Evolutionary conservation across 2,888 invertebrate species (phyloP).

Genomic region (Leptinotarsa rubiginosa): DNA sequence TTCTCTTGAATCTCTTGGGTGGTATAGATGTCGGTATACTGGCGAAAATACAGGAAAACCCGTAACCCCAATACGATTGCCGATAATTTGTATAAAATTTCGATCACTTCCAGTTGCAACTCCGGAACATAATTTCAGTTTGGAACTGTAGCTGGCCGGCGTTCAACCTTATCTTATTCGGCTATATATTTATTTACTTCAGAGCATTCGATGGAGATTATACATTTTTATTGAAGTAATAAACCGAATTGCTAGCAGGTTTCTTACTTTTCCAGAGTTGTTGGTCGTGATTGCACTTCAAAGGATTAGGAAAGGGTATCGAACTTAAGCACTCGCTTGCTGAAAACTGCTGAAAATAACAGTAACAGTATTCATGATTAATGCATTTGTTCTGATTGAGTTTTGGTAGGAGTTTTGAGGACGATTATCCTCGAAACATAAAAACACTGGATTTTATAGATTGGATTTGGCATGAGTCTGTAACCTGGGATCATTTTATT

Average conservation of each 20-base stretch:
- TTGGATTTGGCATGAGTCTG: no score
- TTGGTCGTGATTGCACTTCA: conserved; percentile 23
- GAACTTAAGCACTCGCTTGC: background rate
- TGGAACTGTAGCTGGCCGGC: conserved; percentile 20
- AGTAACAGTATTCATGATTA: background rate
- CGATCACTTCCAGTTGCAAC: conserved; percentile 30
- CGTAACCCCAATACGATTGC: conserved; percentile 20
- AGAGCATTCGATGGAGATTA: conserved; percentile 42
- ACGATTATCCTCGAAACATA: background rate
- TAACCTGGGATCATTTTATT: no score
- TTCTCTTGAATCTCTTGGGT: conserved; percentile 41
- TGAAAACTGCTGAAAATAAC: background rate
- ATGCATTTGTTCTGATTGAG: no score
- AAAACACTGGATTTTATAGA: no score
- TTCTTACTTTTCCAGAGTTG: conserved; percentile 35
- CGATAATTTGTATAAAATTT: conserved; percentile 36
- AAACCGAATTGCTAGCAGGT: conserved; percentile 34
- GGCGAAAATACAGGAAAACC: conserved; percentile 33
- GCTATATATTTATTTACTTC: conserved; percentile 39
- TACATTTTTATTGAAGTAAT: conserved; percentile 44
- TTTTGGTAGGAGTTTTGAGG: background rate
- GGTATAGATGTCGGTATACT: conserved; percentile 35
- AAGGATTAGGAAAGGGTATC: conserved; percentile 1
- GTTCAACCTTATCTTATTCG: conserved; percentile 32
- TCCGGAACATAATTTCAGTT: conserved; percentile 22